Conservation (phyloP, 2,888 invertebrate genomes). For the Cremastobaeus sp. region DNA sequence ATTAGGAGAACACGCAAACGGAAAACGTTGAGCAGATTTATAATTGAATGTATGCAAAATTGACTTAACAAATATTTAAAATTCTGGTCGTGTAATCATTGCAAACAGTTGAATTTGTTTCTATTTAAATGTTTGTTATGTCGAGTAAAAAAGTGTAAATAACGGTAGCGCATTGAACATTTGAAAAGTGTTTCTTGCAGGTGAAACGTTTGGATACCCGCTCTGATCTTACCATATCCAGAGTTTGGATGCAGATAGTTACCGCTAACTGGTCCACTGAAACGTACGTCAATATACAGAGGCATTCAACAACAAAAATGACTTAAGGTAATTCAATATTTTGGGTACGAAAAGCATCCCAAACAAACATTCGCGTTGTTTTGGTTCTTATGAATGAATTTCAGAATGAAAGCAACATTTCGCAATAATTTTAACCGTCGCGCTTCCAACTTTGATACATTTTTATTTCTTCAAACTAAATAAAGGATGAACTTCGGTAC, state of each 20-base stretch:
- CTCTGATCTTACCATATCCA: constrained; percentile 77
- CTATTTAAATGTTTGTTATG: too few relatives aligned
- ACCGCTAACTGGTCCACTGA: constrained; percentile 78
- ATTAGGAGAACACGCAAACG: too few relatives aligned
- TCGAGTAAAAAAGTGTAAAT: constrained; percentile 17
- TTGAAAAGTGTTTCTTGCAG: constrained; percentile 27
- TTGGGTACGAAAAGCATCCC: constrained; percentile 6
- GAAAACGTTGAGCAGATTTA: too few relatives aligned
- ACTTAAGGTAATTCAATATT: constrained; percentile 25
- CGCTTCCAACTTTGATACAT: too few relatives aligned
- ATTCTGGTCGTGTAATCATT: not conserved
- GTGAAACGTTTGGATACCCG: constrained; percentile 63
- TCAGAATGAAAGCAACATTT: too few relatives aligned
- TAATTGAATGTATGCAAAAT: too few relatives aligned
- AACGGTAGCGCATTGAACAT: constrained; percentile 42
- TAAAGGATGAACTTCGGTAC: too few relatives aligned
- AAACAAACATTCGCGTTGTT: constrained; percentile 1
- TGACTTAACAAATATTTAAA: too few relatives aligned
- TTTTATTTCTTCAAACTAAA: too few relatives aligned
- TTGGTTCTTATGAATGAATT: too few relatives aligned
- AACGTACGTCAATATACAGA: constrained; percentile 76
- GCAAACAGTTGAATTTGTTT: not conserved
- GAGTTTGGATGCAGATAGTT: constrained; percentile 78
- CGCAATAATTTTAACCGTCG: too few relatives aligned
- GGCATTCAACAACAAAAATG: constrained; percentile 68